phyloP scores from a whole-genome alignment of 2,797 vertebrate species.

The Astyanax mexicanus region DNA sequence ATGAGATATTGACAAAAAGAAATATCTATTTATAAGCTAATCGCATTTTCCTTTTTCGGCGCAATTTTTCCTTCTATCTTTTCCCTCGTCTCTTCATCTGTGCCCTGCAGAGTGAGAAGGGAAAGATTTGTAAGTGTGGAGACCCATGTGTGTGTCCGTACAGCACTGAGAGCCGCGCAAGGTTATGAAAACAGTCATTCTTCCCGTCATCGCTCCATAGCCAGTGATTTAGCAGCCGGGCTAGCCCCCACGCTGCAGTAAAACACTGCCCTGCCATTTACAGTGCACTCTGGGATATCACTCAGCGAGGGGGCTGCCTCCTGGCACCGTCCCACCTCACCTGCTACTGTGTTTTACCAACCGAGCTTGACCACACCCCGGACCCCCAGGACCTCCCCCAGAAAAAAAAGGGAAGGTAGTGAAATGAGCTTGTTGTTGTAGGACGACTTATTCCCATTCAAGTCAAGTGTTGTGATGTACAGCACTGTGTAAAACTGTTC shows the following conservation, averaged over 20 bases:
- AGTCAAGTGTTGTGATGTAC: not conserved
- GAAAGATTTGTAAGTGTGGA: conserved; percentile 1
- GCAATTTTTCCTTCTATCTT: not conserved
- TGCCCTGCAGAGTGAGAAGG: conserved; percentile 14
- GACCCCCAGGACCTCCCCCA: conserved; percentile 34
- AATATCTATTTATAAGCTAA: not conserved
- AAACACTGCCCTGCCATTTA: conserved; percentile 57
- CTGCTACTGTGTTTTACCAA: conserved; percentile 66
- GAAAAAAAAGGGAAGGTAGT: conserved; percentile 8
- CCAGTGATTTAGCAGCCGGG: conserved; percentile 57
- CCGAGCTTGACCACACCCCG: conserved; percentile 57
- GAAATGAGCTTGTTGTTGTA: conserved; percentile 15
- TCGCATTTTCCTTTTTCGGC: not conserved
- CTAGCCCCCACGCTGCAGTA: conserved; percentile 50
- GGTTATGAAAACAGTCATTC: conserved; percentile 66
- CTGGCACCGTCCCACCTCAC: conserved; percentile 54
- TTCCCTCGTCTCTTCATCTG: not conserved
- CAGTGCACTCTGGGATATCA: conserved; percentile 58
- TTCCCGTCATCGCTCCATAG: conserved; percentile 63
- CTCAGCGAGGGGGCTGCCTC: conserved; percentile 39
- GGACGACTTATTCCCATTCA: not conserved
- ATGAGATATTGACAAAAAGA: not conserved
- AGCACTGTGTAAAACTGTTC: not conserved
- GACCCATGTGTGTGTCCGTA: conserved; percentile 25
- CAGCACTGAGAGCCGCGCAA: conserved; percentile 51